These are phyloP conservation scores for Phenacoccus solenopsis DNA, from an alignment of 1,140 invertebrate species.

Conservation along the genomic window DNA sequence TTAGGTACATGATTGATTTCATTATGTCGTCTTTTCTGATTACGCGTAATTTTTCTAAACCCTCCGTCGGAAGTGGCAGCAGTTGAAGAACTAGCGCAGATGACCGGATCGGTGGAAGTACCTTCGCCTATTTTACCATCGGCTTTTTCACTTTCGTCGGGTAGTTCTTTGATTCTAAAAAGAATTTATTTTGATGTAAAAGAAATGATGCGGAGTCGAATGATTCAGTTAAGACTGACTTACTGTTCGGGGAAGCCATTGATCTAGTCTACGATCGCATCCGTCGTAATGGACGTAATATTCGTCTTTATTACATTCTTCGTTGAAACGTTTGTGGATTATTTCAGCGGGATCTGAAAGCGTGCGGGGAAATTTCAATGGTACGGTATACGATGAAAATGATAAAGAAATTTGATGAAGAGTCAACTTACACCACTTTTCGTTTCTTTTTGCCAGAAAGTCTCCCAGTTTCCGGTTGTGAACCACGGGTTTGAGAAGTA, in stretches of 20 bases:
- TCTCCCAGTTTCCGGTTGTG: neutral
- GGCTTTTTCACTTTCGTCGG: neutral
- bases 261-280: constrained; percentile 85
- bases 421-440: constrained; percentile 12
- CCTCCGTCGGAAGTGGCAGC: neutral
- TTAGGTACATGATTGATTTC: constrained; percentile 98
- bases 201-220: constrained; percentile 50
- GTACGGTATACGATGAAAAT: neutral
- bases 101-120: neutral
- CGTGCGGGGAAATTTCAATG: no score
- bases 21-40: constrained; percentile 95
- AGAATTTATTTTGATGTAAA: constrained; percentile 32
- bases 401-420: neutral
- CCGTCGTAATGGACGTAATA: constrained; percentile 97
- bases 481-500: neutral
- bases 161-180: neutral
- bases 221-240: constrained; percentile 24
- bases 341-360: constrained; percentile 74
- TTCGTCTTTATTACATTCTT: constrained; percentile 60
- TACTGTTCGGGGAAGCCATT: constrained; percentile 77
- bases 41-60: constrained; percentile 84
- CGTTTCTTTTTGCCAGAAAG: neutral
- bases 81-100: neutral
- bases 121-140: neutral
- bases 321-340: constrained; percentile 73